Evolutionary conservation across 2,113 vertebrate genomes (phyloP).

Genomic region (Megaceryle maxima): DNA sequence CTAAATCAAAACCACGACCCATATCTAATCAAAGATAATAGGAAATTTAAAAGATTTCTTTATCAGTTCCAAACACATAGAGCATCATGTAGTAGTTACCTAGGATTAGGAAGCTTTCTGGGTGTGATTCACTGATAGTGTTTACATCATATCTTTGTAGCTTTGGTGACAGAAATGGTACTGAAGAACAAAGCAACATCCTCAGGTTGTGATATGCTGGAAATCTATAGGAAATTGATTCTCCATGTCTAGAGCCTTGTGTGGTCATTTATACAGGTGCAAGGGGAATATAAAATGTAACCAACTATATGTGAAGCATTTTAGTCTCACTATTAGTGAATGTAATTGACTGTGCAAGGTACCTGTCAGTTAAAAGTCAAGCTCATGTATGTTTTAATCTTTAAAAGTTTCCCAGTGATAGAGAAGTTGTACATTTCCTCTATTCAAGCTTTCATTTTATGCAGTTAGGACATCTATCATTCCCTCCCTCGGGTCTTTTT

Average conservation of each 20-base stretch:
- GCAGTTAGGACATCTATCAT: not conserved
- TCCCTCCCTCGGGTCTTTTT: not conserved
- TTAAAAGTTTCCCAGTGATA: conserved; percentile 1
- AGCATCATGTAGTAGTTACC: conserved; percentile 17
- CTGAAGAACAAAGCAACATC: conserved; percentile 9
- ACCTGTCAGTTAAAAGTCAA: conserved; percentile 2
- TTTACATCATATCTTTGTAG: not conserved
- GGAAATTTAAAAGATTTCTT: conserved; percentile 31
- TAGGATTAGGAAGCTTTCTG: conserved; percentile 52
- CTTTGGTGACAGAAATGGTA: conserved; percentile 19
- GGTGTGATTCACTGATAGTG: not conserved
- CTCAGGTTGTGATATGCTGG: not conserved
- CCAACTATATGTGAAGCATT: not conserved
- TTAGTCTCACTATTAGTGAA: not conserved
- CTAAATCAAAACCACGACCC: conserved; percentile 42
- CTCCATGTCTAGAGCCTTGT: not conserved
- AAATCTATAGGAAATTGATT: conserved; percentile 27
- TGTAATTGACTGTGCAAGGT: not conserved
- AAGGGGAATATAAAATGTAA: not conserved
- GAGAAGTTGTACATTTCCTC: not conserved
- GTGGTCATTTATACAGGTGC: not conserved
- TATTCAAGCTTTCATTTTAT: not conserved
- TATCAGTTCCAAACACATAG: conserved; percentile 43
- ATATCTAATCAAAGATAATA: conserved; percentile 51
- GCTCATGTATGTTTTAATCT: not conserved